These are phyloP conservation scores for Monochamus saltuarius DNA, from an alignment of 1,140 invertebrate species.

Conservation along the genomic window DNA sequence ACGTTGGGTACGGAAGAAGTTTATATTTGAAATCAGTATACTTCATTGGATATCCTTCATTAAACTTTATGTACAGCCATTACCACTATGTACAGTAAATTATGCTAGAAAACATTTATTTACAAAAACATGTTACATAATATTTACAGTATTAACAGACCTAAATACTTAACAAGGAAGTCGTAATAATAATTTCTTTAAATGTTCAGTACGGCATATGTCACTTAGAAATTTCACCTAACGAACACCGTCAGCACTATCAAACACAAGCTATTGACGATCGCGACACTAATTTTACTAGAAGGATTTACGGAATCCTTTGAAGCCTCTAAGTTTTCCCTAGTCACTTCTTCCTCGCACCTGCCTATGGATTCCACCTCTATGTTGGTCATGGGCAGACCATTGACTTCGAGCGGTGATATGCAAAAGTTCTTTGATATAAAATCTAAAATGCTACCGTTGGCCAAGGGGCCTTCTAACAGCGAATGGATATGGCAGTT, in stretches of 20 bases:
- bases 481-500: slow-evolving; percentile 78
- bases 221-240: slow-evolving; percentile 11
- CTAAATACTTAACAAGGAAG: too few species aligned
- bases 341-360: slow-evolving; percentile 66
- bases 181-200: too few species aligned
- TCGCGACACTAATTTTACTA: neutral
- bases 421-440: slow-evolving; percentile 79
- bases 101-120: too few species aligned
- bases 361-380: slow-evolving; percentile 67
- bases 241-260: neutral
- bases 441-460: slow-evolving; percentile 66
- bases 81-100: too few species aligned
- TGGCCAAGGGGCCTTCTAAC: slow-evolving; percentile 69
- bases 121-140: too few species aligned
- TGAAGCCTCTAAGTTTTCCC: slow-evolving; percentile 63
- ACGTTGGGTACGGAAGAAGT: too few species aligned
- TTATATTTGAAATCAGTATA: too few species aligned
- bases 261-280: slow-evolving; percentile 5
- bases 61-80: too few species aligned
- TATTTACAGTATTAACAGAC: too few species aligned
- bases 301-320: slow-evolving; percentile 23
- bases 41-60: too few species aligned
- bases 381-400: slow-evolving; percentile 68
- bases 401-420: slow-evolving; percentile 78
- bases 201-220: too few species aligned